Conservation (phyloP, 2,888 invertebrate species). For the Rotaria sp. region DNA sequence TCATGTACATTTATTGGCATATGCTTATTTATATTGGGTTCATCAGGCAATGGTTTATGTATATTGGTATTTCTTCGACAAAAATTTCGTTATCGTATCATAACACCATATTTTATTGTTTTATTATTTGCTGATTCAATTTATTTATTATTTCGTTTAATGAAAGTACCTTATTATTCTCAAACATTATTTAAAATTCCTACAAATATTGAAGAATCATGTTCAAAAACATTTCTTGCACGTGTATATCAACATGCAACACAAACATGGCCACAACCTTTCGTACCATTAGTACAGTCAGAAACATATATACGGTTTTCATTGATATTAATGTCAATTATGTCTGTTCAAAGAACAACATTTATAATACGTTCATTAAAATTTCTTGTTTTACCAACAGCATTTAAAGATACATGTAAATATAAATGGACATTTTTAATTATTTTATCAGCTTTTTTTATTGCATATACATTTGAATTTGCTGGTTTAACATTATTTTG, state of each 20-base stretch:
- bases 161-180: not conserved
- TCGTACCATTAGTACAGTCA: not conserved
- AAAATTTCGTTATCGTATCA: constrained; percentile 23
- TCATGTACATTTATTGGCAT: constrained; percentile 7
- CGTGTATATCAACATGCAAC: not conserved
- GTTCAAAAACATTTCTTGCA: not conserved
- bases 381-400: not conserved
- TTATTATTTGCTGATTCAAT: not conserved
- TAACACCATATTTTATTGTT: constrained; percentile 28
- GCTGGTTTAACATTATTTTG: constrained; percentile 24
- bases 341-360: not conserved
- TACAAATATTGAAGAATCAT: not conserved
- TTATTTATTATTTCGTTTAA: constrained; percentile 14
- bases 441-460: not conserved
- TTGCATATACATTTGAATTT: not conserved
- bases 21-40: not conserved
- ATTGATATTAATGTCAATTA: not conserved
- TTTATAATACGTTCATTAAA: not conserved
- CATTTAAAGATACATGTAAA: not conserved
- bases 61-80: constrained; percentile 21
- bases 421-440: not conserved
- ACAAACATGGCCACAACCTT: not conserved
- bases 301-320: not conserved
- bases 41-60: not conserved
- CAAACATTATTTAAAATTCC: not conserved